Evolutionary conservation across 2,888 invertebrate species (phyloP), one percentile per base, ranked within the genome.

Genomic region (Drosophila paranaensis): DNA sequence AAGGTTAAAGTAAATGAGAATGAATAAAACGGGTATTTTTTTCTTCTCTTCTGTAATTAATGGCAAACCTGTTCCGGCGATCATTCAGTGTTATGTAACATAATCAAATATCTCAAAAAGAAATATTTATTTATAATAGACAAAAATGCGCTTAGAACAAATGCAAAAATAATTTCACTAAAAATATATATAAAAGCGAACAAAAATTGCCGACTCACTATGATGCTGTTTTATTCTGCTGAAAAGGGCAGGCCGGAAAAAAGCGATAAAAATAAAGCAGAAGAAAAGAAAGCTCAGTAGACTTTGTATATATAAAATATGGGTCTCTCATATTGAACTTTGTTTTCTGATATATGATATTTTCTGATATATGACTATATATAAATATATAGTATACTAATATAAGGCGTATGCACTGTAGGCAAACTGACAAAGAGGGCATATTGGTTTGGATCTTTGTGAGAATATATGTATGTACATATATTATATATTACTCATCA

Each of bases 11-110:
- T 56, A 63, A 63, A 78, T 40, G 14, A 53, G 14, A 53, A 27
- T 27, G 5, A 53, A 74, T 20, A 71, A 71, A 78, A 77, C 77
- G 40, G 35, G 79, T 67, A 78, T 74, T 70, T 71, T 71, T 57
- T 65, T 69, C 51, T 54, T 40, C 70, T 66, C 64, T 43, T 54
- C 11, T 75, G 61, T 75, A 79, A 79, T 79, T 79, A 76, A 67
- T 64, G 64, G n/a, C 66, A 76, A 79, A 79, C 78, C 77, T 70
- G 78, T 79, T 79, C 77, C 79, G 79, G 70, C 62, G 66, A 56
- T 54, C 64, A 50, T 60, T 46, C 27, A 39, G 6, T 13, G 74
- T 77, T 75, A 77, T 77, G 71, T 68, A 78, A 77, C 27, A 45
- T 56, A 30, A 42, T 43, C 50, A 40, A 58, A 61, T 60, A 54